Percentiles rank a stretch among this genome's conserved stretches.
Evolutionary conservation across 2,888 invertebrate genomes (phyloP).

Genomic region (Sepiola atlantica): DNA sequence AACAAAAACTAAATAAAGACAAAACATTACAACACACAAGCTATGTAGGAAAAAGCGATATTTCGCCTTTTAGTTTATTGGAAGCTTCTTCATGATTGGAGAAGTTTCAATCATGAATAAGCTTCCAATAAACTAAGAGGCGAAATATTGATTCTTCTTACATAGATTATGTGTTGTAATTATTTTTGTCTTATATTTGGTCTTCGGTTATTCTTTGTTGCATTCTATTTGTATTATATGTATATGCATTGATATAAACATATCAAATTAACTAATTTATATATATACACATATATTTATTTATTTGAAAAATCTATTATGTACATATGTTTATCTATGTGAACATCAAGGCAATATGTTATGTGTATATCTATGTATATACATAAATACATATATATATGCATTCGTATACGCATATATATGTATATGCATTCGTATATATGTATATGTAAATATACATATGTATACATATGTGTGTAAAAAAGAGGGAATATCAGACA

Average conservation of each 20-base stretch:
- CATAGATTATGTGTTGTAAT: too few species aligned
- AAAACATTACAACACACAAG: too few species aligned
- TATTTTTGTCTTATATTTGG: too few species aligned
- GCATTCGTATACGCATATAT: conserved; percentile 36
- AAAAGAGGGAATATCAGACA: not conserved
- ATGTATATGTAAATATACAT: not conserved
- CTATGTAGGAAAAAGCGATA: too few species aligned
- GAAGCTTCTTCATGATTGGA: too few species aligned
- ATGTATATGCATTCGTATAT: conserved; percentile 37
- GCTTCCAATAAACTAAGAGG: too few species aligned
- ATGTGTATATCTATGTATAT: not conserved
- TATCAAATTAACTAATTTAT: conserved; percentile 33
- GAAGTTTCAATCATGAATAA: too few species aligned
- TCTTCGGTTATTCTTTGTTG: too few species aligned
- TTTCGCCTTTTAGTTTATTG: too few species aligned
- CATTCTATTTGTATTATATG: not conserved
- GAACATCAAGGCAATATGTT: not conserved
- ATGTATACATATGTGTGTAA: too few species aligned
- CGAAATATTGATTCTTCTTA: too few species aligned
- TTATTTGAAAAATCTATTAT: not conserved
- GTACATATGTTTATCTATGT: conserved; percentile 43
- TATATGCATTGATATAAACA: conserved; percentile 33
- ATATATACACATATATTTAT: conserved; percentile 25
- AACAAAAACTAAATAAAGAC: too few species aligned
- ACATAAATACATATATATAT: conserved; percentile 42